Conservation (phyloP, 1,140 invertebrate species). For the Apis mellifera region DNA sequence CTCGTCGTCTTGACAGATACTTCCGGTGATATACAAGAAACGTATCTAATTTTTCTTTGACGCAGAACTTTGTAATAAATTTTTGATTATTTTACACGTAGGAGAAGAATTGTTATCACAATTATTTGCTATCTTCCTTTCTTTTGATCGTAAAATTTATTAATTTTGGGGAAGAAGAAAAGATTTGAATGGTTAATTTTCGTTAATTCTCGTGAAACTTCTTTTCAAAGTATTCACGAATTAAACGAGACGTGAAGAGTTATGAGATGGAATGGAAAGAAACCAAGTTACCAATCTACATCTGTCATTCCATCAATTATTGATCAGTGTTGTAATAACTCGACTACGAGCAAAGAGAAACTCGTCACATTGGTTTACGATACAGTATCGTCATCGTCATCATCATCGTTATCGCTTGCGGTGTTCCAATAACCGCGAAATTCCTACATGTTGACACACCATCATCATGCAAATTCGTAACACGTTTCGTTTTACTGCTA, state of each 20-base stretch:
- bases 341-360: constrained; percentile 20
- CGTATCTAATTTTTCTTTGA: too few species aligned
- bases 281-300: not conserved
- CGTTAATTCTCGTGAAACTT: too few species aligned
- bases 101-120: too few species aligned
- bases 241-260: not conserved
- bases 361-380: not conserved
- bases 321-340: constrained; percentile 1
- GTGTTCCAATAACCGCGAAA: constrained; percentile 34
- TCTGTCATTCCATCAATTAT: constrained; percentile 6
- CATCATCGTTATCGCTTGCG: constrained; percentile 17
- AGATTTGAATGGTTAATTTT: too few species aligned
- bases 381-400: constrained; percentile 35
- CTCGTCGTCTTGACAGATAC: too few species aligned
- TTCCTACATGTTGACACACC: not conserved
- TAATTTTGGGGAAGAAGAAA: too few species aligned
- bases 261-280: not conserved
- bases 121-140: too few species aligned
- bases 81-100: too few species aligned
- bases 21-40: too few species aligned
- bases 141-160: too few species aligned
- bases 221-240: not conserved
- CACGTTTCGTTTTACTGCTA: not conserved
- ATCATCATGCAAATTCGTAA: constrained; percentile 1
- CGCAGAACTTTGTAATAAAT: too few species aligned